Evolutionary conservation across 2,113 vertebrate genomes (phyloP).

Genomic region (Catharus fuscescens): DNA sequence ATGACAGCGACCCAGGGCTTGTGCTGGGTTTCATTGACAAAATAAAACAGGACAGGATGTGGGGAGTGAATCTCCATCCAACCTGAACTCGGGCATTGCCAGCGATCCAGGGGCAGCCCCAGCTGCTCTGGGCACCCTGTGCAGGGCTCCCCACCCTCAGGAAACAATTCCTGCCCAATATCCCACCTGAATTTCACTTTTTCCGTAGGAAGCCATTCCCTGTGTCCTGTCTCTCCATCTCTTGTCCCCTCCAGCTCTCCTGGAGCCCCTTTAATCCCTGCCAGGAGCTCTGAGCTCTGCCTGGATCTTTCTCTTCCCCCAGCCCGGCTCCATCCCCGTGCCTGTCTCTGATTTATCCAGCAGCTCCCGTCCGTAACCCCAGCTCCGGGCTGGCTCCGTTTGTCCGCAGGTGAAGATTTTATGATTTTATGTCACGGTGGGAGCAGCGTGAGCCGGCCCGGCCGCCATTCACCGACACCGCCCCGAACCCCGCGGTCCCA

Average conservation of each 20-base stretch:
- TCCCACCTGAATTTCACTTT: neutral
- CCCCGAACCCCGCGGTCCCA: neutral
- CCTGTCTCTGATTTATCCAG: neutral
- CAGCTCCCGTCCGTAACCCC: neutral
- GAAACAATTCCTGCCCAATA: accelerated
- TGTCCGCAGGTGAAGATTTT: accelerated
- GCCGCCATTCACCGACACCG: neutral
- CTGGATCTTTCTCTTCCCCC: neutral
- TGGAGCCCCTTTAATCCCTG: neutral
- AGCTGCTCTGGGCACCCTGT: neutral
- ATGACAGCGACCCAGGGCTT: accelerated
- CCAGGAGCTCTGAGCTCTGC: neutral
- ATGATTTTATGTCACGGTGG: too few relatives aligned
- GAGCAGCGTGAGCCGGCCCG: too few relatives aligned
- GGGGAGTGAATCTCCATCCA: neutral
- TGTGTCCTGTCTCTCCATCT: neutral
- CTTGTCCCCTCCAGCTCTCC: neutral
- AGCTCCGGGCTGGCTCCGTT: accelerated
- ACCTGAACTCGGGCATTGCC: neutral
- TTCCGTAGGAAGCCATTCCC: neutral
- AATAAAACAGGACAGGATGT: neutral
- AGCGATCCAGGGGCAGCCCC: neutral
- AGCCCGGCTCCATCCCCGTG: neutral
- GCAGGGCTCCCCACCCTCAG: neutral
- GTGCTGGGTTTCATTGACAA: neutral